Evolutionary conservation across 1,140 invertebrate genomes (phyloP).

Genomic region (Drosophila repletoides): DNA sequence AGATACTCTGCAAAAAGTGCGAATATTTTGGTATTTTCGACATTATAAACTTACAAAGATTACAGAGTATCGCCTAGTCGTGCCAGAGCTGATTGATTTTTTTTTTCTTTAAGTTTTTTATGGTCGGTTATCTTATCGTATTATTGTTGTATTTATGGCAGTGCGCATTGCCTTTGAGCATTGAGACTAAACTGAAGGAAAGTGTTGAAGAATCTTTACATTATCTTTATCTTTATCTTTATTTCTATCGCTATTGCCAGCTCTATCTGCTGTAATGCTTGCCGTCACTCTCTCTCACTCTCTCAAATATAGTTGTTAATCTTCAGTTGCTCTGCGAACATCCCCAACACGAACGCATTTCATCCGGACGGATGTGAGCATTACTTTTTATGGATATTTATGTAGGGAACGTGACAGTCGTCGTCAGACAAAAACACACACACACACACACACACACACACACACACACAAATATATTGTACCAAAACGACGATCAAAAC

Average conservation of each 20-base stretch:
- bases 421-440: constrained; percentile 15
- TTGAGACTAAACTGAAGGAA: constrained; percentile 39
- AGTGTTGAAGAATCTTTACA: constrained; percentile 49
- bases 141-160: constrained; percentile 59
- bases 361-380: constrained; percentile 76
- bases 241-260: too few relatives aligned
- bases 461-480: constrained; percentile 13
- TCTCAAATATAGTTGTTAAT: constrained; percentile 22
- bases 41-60: too few relatives aligned
- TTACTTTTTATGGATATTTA: constrained; percentile 78
- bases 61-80: too few relatives aligned
- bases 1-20: too few relatives aligned
- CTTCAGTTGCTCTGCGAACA: constrained; percentile 7
- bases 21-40: too few relatives aligned
- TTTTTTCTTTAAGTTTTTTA: constrained; percentile 43
- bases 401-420: constrained; percentile 71
- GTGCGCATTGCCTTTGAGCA: constrained; percentile 39
- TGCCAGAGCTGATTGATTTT: constrained; percentile 6
- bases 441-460: constrained; percentile 12
- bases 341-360: constrained; percentile 52
- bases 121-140: constrained; percentile 62
- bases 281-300: constrained; percentile 21
- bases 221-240: background rate
- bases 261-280: too few relatives aligned
- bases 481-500: constrained; percentile 5